Percentiles rank a stretch among this genome's conserved stretches.
These are phyloP conservation scores for Diplazon laetatorius DNA, from an alignment of 2,888 invertebrate species.

Conservation along the genomic window DNA sequence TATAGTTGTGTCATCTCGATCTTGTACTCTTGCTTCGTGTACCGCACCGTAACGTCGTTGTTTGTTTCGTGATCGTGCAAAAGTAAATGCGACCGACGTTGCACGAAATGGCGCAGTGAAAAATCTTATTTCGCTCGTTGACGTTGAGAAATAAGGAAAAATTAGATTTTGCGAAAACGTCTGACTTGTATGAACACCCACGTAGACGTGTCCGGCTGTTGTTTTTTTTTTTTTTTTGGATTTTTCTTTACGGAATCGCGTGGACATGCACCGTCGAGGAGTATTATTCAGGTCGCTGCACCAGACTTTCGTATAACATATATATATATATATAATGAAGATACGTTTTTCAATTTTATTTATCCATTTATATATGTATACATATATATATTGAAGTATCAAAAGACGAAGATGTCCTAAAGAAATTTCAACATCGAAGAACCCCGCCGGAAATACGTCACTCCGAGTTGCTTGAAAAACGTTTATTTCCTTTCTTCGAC, in stretches of 20 bases:
- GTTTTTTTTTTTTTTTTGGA: no score
- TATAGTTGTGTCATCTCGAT: neutral
- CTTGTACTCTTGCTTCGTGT: neutral
- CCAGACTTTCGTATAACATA: neutral
- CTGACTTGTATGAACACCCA: neutral
- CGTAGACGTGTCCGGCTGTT: neutral
- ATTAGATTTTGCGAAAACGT: neutral
- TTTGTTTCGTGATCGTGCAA: neutral
- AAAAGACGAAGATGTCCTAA: neutral
- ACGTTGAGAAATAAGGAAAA: no score
- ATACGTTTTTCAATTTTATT: no score
- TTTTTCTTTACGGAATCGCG: neutral
- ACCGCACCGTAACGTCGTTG: neutral
- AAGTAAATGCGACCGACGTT: neutral
- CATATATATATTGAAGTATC: neutral
- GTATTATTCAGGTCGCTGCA: conserved; percentile 20
- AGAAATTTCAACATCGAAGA: neutral
- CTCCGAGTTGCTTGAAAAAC: neutral
- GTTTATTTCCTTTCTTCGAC: neutral
- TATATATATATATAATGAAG: no score
- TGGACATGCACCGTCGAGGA: neutral
- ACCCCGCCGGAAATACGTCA: conserved; percentile 2
- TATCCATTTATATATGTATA: no score
- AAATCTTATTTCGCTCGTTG: no score
- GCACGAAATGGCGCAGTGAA: neutral